Evolutionary conservation across 2,113 vertebrate genomes (phyloP).

Genomic region (Alethe castanea): DNA sequence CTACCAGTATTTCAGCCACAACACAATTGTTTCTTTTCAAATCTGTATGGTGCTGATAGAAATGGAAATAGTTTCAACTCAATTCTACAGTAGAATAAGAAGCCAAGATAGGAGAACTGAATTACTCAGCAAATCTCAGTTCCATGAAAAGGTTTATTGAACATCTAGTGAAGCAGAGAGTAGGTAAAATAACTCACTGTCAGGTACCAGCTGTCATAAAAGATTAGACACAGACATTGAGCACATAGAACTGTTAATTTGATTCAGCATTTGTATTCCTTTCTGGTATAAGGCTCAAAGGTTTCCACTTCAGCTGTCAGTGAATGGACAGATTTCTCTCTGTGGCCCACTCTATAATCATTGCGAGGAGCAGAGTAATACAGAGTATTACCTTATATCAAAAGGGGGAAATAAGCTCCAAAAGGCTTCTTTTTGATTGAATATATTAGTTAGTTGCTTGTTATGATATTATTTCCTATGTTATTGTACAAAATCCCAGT

Average conservation of each 20-base stretch:
- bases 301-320: conserved; percentile 19
- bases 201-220: conserved; percentile 74
- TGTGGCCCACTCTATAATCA: background rate
- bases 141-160: conserved; percentile 65
- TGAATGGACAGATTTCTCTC: conserved; percentile 22
- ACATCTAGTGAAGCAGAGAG: conserved; percentile 65
- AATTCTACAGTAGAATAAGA: conserved; percentile 44
- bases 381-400: background rate
- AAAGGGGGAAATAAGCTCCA: background rate
- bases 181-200: conserved; percentile 72
- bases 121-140: conserved; percentile 64
- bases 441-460: background rate
- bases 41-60: conserved; percentile 13
- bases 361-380: conserved; percentile 3
- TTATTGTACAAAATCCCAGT: background rate
- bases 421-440: background rate
- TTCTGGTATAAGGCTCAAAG: conserved; percentile 51
- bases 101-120: conserved; percentile 25
- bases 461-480: background rate
- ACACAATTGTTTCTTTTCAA: conserved; percentile 51
- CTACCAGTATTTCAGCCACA: background rate
- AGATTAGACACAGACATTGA: conserved; percentile 67
- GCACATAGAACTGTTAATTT: conserved; percentile 59
- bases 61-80: conserved; percentile 53
- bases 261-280: conserved; percentile 56